Conservation (phyloP, 2,113 vertebrate species). For the Bubo scandiacus region DNA sequence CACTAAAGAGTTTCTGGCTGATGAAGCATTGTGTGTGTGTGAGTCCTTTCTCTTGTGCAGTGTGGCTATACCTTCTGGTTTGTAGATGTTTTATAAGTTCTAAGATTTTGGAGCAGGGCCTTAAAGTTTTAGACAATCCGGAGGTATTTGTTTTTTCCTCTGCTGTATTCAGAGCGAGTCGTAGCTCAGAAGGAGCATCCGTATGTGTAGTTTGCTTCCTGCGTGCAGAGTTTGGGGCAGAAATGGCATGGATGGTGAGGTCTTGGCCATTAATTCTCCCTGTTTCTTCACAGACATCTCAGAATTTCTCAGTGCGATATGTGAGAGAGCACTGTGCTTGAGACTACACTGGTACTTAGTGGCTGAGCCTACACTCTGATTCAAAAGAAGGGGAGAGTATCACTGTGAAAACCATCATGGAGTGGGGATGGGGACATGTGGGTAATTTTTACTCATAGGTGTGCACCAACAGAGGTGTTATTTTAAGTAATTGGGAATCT, state of each 20-base stretch:
- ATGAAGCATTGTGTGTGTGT: rapidly evolving
- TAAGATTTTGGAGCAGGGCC: neutral
- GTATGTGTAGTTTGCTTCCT: neutral
- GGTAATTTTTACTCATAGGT: neutral
- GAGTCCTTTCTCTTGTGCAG: neutral
- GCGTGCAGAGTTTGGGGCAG: neutral
- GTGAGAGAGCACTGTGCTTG: neutral
- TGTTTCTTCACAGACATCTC: neutral
- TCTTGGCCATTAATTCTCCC: neutral
- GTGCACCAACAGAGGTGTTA: neutral
- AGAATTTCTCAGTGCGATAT: neutral
- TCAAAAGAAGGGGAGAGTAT: neutral
- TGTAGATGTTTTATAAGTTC: neutral
- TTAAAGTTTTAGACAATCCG: neutral
- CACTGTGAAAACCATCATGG: neutral
- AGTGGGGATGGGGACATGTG: neutral
- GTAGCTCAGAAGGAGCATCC: neutral
- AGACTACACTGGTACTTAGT: neutral
- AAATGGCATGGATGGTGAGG: neutral
- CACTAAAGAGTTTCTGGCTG: neutral
- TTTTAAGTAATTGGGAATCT: neutral
- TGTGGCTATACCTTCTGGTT: neutral
- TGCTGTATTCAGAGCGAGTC: neutral
- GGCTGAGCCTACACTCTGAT: neutral
- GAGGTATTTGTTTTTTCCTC: neutral